Percentiles rank a stretch among this genome's conserved stretches.
Conservation (phyloP, 2,113 vertebrate species). For the Petroica traversi region DNA sequence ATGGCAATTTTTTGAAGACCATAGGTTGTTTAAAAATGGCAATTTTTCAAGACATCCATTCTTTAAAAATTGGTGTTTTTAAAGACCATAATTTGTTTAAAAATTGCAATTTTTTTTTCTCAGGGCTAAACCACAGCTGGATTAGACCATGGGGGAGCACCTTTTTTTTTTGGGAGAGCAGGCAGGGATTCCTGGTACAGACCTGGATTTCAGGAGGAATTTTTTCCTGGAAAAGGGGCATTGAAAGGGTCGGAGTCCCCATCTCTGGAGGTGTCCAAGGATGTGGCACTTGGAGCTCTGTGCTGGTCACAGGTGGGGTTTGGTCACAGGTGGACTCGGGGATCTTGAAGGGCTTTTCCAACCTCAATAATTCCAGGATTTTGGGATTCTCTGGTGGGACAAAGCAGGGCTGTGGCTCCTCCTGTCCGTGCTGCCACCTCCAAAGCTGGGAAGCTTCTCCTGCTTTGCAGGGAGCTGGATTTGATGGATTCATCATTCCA, state of each 20-base stretch:
- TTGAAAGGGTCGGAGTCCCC: not conserved
- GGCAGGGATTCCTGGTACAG: not conserved
- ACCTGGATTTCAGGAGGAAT: not conserved
- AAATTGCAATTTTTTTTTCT: accelerated
- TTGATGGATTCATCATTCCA: not conserved
- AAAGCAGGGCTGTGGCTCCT: not conserved
- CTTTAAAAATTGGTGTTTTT: too few relatives aligned
- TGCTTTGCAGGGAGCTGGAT: not conserved
- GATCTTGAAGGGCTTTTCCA: not conserved
- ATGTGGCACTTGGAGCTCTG: not conserved
- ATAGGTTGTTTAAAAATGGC: too few relatives aligned
- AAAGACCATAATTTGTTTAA: not conserved
- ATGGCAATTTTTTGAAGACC: too few relatives aligned
- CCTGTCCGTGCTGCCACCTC: accelerated
- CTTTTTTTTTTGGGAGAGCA: too few relatives aligned
- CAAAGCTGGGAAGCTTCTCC: not conserved
- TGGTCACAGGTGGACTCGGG: accelerated
- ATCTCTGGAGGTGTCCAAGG: not conserved
- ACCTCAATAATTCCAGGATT: accelerated
- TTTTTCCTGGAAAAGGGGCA: not conserved
- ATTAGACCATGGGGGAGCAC: not conserved
- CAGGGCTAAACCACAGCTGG: not conserved
- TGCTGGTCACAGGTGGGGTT: not conserved
- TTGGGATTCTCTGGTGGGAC: accelerated
- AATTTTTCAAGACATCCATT: too few relatives aligned